phyloP scores from a whole-genome alignment of 2,888 invertebrate genomes.

The Conchocele bisecta region DNA sequence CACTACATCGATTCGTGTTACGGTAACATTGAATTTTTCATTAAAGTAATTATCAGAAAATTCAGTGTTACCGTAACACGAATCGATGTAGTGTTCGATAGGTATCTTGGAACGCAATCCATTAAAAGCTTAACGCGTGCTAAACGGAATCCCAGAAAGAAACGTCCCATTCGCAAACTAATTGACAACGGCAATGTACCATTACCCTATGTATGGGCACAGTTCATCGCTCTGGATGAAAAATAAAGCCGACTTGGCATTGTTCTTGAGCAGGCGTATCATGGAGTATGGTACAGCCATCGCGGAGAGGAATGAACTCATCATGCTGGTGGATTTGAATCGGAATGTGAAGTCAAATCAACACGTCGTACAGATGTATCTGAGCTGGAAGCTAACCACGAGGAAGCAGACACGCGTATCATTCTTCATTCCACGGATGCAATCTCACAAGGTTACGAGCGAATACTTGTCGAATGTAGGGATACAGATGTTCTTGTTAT shows the following conservation, averaged over 20 bases:
- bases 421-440: slow-evolving; percentile 6
- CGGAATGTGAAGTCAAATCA: no score
- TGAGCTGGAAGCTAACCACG: slow-evolving; percentile 1
- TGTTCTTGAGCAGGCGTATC: no score
- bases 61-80: slow-evolving; percentile 9
- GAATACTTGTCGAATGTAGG: not conserved
- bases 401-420: slow-evolving; percentile 7
- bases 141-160: no score
- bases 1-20: no score
- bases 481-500: slow-evolving; percentile 12
- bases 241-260: slow-evolving; percentile 33
- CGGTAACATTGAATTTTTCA: no score
- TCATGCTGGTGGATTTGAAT: no score
- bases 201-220: slow-evolving; percentile 19
- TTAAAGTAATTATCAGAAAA: slow-evolving; percentile 5
- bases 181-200: not conserved
- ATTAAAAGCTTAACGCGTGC: slow-evolving; percentile 30
- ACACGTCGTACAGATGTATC: no score
- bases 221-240: slow-evolving; percentile 29
- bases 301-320: no score
- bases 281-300: no score
- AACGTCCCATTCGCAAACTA: not conserved
- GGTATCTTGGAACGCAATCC: slow-evolving; percentile 14
- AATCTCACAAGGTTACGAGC: not conserved
- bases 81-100: slow-evolving; percentile 40